Percentiles rank a stretch among this genome's conserved stretches.
Conservation (phyloP, 2,113 vertebrate species). For the Entomyzon cyanotis region DNA sequence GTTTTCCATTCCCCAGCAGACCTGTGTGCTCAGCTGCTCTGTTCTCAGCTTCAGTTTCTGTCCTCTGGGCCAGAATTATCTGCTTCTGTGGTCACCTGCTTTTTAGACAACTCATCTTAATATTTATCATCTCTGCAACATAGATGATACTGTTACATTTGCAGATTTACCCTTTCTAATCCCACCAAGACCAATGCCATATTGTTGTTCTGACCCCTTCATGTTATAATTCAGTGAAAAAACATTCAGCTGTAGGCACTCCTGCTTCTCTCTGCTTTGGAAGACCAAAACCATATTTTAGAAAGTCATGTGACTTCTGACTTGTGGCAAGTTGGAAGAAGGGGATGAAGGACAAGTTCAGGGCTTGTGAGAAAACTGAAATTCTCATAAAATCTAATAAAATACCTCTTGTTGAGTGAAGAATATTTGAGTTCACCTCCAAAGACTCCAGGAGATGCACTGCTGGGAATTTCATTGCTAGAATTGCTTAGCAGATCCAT, state of each 20-base stretch:
- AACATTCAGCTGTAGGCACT: neutral
- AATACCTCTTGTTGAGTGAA: neutral
- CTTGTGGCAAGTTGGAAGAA: neutral
- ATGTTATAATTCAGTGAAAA: neutral
- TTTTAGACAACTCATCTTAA: neutral
- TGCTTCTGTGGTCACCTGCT: neutral
- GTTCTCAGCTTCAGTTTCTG: neutral
- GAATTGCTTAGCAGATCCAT: neutral
- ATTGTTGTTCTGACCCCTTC: neutral
- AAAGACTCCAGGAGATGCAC: neutral
- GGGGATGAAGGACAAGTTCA: neutral
- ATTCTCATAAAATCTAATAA: neutral
- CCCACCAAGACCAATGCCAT: neutral
- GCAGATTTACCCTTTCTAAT: neutral
- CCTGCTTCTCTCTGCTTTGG: neutral
- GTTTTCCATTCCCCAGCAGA: neutral
- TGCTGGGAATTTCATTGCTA: neutral
- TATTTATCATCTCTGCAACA: neutral
- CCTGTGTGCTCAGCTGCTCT: neutral
- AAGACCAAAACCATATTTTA: neutral
- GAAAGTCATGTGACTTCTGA: neutral
- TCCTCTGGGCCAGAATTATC: neutral
- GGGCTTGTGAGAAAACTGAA: neutral
- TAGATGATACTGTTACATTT: neutral
- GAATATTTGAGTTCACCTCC: neutral